These are phyloP conservation scores for Brevimyrus niger DNA, from an alignment of 2,113 vertebrate species.

Conservation along the genomic window DNA sequence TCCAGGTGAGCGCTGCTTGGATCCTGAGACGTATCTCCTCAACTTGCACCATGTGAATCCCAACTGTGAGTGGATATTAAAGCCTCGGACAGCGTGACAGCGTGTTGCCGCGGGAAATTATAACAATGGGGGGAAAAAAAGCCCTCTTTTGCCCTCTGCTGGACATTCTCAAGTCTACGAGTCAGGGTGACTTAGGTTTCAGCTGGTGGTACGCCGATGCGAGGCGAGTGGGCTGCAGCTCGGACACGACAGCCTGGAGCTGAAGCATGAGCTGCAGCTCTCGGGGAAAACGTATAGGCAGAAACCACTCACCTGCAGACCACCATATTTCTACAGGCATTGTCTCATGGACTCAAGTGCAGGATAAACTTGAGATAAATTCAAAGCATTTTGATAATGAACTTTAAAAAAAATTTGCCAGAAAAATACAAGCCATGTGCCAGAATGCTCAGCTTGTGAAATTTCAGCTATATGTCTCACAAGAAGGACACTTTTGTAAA, in stretches of 20 bases:
- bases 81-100: slow-evolving; percentile 65
- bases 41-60: slow-evolving; percentile 85
- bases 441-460: neutral
- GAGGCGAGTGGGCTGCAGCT: neutral
- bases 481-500: neutral
- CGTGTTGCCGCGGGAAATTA: neutral
- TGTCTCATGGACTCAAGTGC: neutral
- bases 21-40: slow-evolving; percentile 75
- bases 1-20: slow-evolving; percentile 83
- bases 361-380: neutral
- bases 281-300: too few relatives aligned
- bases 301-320: neutral
- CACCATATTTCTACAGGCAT: neutral
- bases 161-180: neutral
- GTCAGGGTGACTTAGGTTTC: neutral
- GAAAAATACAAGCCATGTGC: neutral
- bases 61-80: slow-evolving; percentile 87
- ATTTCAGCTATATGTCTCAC: neutral
- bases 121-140: too few relatives aligned
- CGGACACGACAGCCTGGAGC: neutral
- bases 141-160: neutral
- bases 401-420: neutral
- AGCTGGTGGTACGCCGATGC: neutral
- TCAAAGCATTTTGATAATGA: neutral
- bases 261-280: neutral